phyloP scores from a whole-genome alignment of 2,113 vertebrate genomes.

The Sylvilagus bachmani region DNA sequence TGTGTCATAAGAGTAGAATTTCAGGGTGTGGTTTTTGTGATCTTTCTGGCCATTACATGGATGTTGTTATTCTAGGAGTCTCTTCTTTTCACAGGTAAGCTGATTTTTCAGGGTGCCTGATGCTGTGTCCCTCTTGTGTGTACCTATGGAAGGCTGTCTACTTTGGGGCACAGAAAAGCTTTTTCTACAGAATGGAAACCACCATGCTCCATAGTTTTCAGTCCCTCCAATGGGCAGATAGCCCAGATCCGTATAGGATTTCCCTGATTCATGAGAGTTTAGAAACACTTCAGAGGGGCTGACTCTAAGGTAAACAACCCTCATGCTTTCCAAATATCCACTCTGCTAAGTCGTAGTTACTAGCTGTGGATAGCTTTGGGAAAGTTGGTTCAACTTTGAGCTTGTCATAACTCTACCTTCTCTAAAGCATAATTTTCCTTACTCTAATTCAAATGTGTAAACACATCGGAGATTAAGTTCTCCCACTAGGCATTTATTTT shows the following conservation, averaged over 20 bases:
- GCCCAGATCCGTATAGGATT: neutral
- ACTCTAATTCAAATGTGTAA: neutral
- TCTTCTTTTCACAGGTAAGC: neutral
- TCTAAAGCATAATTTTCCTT: neutral
- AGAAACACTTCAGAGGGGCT: neutral
- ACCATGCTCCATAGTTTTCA: neutral
- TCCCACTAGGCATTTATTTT: conserved; percentile 1
- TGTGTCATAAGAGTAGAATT: neutral
- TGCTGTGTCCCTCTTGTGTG: too few relatives aligned
- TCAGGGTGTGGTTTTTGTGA: neutral
- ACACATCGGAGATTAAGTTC: conserved; percentile 16
- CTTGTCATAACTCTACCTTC: neutral
- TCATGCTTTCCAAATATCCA: neutral
- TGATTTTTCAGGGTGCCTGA: too few relatives aligned
- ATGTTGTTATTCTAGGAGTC: neutral
- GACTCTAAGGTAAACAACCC: neutral
- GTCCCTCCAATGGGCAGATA: fast-evolving
- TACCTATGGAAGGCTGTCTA: neutral
- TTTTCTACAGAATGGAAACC: neutral
- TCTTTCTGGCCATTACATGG: neutral
- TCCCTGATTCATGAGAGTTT: neutral
- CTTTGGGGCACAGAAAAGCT: too few relatives aligned
- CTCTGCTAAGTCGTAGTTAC: fast-evolving
- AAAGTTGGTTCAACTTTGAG: neutral
- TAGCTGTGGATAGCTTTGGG: neutral